Evolutionary conservation across 1,140 invertebrate genomes (phyloP).

Genomic region (Hetaerina americana): DNA sequence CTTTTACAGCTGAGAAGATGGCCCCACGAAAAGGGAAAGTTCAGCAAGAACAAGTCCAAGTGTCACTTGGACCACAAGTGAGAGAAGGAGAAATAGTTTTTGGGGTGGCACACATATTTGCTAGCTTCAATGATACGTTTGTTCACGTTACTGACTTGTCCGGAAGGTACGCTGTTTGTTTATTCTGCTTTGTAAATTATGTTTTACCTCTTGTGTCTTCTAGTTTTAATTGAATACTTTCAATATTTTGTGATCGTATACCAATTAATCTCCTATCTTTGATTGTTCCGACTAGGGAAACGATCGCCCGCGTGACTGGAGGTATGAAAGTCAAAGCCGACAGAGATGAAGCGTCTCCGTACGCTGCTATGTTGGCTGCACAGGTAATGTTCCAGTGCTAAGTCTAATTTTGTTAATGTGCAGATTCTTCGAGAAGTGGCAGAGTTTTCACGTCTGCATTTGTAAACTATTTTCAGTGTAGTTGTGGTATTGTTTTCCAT

Average conservation of each 20-base stretch:
- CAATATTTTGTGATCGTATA: no score
- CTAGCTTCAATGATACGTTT: conserved; percentile 99
- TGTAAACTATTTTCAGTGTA: no score
- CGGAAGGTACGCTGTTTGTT: conserved; percentile 52
- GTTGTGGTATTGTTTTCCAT: no score
- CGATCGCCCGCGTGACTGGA: conserved; percentile 94
- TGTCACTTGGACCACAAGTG: conserved; percentile 92
- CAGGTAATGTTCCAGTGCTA: no score
- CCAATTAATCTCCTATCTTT: background rate
- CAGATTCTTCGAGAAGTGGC: no score
- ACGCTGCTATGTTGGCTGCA: conserved; percentile 99
- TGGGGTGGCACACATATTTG: conserved; percentile 98
- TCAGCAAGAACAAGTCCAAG: conserved; percentile 91
- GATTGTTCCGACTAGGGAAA: conserved; percentile 60
- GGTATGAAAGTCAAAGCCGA: conserved; percentile 99
- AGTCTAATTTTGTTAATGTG: no score
- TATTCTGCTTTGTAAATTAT: background rate
- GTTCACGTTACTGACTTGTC: conserved; percentile 99
- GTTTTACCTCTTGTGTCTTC: background rate
- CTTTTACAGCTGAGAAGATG: conserved; percentile 45
- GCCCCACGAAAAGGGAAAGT: conserved; percentile 94
- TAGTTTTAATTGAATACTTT: background rate
- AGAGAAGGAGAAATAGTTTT: conserved; percentile 96
- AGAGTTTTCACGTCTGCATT: no score
- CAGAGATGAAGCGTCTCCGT: conserved; percentile 98